A percentile compares a stretch with the other conserved stretches of the same genome.
These are phyloP conservation scores for Volucella bombylans DNA, from an alignment of 2,888 invertebrate genomes.

Conservation along the genomic window DNA sequence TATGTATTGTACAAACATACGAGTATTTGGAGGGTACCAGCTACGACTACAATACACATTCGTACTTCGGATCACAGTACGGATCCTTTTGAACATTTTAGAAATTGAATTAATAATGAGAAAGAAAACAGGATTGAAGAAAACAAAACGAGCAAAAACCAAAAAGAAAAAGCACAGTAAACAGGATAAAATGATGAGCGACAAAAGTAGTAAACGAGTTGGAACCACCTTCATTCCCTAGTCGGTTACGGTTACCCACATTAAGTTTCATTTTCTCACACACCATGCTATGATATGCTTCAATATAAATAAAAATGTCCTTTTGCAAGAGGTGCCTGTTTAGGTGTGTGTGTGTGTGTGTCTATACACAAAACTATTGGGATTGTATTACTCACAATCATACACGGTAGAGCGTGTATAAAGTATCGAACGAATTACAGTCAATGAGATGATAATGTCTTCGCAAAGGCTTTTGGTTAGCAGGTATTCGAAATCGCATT, in stretches of 20 bases:
- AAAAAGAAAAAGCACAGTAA: background rate
- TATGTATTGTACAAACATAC: background rate
- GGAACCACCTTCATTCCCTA: slow-evolving; percentile 24
- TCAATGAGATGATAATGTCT: slow-evolving; percentile 57
- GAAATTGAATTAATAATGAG: slow-evolving; percentile 61
- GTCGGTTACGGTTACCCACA: slow-evolving; percentile 5
- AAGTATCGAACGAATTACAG: slow-evolving; percentile 38
- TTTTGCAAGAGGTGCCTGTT: background rate
- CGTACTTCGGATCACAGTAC: background rate
- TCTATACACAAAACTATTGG: no score
- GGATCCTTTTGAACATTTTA: slow-evolving; percentile 45
- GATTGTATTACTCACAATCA: background rate
- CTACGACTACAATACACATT: background rate
- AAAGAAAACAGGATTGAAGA: slow-evolving; percentile 31
- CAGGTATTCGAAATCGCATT: slow-evolving; percentile 37
- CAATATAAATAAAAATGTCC: background rate
- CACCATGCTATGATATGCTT: background rate
- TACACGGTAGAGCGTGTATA: background rate
- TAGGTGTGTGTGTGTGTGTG: background rate
- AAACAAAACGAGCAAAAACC: slow-evolving; percentile 23
- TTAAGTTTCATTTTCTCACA: slow-evolving; percentile 27
- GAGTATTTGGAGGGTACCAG: background rate
- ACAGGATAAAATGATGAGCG: slow-evolving; percentile 29
- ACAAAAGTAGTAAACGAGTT: slow-evolving; percentile 48
- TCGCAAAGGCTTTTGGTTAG: slow-evolving; percentile 26